phyloP scores from a whole-genome alignment of 2,113 vertebrate genomes.

The Anser cygnoides region DNA sequence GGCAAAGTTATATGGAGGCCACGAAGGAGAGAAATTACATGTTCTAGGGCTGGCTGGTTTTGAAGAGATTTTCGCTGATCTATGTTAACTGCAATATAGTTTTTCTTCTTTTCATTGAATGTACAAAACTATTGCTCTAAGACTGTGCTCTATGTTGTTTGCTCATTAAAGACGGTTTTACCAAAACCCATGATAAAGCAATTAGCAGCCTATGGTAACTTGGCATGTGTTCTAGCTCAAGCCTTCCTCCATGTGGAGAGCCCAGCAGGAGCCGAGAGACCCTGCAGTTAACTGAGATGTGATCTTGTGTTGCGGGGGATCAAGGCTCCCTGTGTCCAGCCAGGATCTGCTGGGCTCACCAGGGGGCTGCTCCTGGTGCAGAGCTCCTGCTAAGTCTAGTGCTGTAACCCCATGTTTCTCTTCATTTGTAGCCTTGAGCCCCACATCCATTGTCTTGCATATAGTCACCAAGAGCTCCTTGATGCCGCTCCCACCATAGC shows the following conservation, averaged over 20 bases:
- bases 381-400: background rate
- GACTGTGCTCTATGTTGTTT: background rate
- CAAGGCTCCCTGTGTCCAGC: background rate
- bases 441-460: accelerated
- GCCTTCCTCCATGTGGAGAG: accelerated
- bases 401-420: background rate
- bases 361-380: accelerated
- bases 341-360: background rate
- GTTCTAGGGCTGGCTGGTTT: background rate
- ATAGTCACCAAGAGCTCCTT: background rate
- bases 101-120: background rate
- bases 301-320: accelerated
- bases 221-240: background rate
- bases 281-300: accelerated
- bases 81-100: background rate
- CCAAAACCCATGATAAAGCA: background rate
- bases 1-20: background rate
- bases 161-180: background rate
- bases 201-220: background rate
- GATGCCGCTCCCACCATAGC: accelerated
- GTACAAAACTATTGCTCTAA: background rate
- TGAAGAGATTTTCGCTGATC: background rate
- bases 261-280: background rate
- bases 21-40: background rate
- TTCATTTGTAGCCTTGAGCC: accelerated